These are phyloP conservation scores for Agonopterix subpropinquella DNA, from an alignment of 2,888 invertebrate genomes.

Conservation along the genomic window DNA sequence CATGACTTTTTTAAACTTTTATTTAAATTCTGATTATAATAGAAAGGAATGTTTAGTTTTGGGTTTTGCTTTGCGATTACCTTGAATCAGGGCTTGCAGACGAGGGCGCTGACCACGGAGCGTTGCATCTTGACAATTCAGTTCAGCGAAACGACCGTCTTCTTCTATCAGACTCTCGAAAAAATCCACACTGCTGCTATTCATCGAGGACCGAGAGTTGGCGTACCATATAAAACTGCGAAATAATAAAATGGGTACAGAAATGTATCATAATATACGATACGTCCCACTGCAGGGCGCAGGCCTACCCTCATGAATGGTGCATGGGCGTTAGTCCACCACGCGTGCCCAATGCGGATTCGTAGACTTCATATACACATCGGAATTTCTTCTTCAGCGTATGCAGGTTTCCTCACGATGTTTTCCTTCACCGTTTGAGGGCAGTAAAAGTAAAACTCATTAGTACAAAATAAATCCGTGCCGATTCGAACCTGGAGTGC, in stretches of 20 bases:
- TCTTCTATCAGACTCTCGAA: conserved; percentile 81
- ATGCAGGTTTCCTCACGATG: too few species aligned
- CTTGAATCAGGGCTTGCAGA: neutral
- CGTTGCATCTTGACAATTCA: conserved; percentile 54
- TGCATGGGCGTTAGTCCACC: too few species aligned
- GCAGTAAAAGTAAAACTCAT: too few species aligned
- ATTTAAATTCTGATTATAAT: neutral
- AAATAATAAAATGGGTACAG: conserved; percentile 10
- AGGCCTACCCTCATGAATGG: too few species aligned
- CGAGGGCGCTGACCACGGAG: conserved; percentile 19
- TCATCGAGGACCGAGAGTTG: conserved; percentile 64
- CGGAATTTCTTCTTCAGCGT: too few species aligned
- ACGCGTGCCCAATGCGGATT: too few species aligned
- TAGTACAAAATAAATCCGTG: too few species aligned
- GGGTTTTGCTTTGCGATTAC: neutral
- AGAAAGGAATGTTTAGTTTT: conserved; percentile 1
- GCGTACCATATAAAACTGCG: conserved; percentile 66
- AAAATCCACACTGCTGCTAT: conserved; percentile 72
- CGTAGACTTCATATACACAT: too few species aligned
- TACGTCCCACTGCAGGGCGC: too few species aligned
- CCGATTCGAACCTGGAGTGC: too few species aligned
- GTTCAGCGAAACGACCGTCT: conserved; percentile 61
- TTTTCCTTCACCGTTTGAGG: too few species aligned
- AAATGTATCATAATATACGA: too few species aligned
- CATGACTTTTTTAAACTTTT: neutral